A percentile compares a stretch with the other conserved stretches of the same genome.
Conservation (phyloP, 2,888 invertebrate genomes). For the Drosophila maculinotata region DNA sequence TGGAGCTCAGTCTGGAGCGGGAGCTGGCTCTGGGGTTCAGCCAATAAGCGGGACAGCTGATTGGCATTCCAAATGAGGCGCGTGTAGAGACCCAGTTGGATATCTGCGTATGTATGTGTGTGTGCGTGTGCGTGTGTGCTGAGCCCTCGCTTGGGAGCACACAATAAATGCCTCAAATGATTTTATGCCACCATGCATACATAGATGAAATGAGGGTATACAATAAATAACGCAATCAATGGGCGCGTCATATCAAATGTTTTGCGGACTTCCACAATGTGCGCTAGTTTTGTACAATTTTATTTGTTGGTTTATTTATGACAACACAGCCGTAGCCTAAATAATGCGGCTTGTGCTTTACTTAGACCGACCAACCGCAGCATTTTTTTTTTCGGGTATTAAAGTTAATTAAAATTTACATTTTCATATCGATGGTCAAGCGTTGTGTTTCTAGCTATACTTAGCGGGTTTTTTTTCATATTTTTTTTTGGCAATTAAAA, state of each 20-base stretch:
- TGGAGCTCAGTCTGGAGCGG: constrained; percentile 3
- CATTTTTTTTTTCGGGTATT: constrained; percentile 3
- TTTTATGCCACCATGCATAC: constrained; percentile 39
- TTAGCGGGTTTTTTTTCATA: constrained; percentile 2
- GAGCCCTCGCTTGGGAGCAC: constrained; percentile 19
- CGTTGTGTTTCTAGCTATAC: constrained; percentile 9
- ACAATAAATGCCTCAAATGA: constrained; percentile 62
- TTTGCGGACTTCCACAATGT: constrained; percentile 21
- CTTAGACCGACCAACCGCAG: constrained; percentile 10
- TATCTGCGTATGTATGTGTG: neutral
- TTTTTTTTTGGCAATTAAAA: constrained; percentile 36
- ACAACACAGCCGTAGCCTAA: constrained; percentile 23
- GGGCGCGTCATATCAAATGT: constrained; percentile 35
- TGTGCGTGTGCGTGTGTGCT: constrained; percentile 1
- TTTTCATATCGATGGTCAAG: constrained; percentile 42
- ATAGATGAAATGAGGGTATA: constrained; percentile 1
- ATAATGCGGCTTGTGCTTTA: constrained; percentile 31
- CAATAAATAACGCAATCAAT: constrained; percentile 44
- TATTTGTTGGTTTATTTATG: constrained; percentile 41
- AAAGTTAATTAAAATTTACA: constrained; percentile 40
- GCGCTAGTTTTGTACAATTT: constrained; percentile 26
- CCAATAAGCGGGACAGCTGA: constrained; percentile 69
- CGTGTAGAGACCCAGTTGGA: constrained; percentile 36
- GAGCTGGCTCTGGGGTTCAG: constrained; percentile 21
- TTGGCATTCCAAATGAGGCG: constrained; percentile 74